These are phyloP conservation scores for Margarornis squamiger DNA, from an alignment of 2,797 vertebrate species.

Conservation along the genomic window DNA sequence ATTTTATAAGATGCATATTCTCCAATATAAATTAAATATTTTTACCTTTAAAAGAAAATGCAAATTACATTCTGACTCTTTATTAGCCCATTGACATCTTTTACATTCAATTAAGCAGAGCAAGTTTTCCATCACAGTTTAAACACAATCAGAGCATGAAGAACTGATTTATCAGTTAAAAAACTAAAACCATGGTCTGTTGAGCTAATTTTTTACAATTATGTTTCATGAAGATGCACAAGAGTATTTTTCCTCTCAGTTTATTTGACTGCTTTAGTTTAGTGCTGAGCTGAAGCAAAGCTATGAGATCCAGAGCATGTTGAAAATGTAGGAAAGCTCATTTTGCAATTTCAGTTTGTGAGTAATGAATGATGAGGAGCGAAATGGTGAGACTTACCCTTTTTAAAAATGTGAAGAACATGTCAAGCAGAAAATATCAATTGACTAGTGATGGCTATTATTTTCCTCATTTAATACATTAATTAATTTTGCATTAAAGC, in stretches of 20 bases:
- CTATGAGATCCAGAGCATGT: background rate
- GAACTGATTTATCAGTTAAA: background rate
- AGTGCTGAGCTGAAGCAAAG: background rate
- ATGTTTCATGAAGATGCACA: background rate
- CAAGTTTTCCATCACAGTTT: background rate
- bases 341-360: slow-evolving; percentile 5
- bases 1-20: background rate
- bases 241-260: background rate
- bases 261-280: background rate
- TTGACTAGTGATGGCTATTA: background rate
- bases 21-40: background rate
- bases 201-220: background rate
- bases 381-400: background rate
- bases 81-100: background rate
- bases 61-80: background rate
- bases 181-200: background rate
- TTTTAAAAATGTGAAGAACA: background rate
- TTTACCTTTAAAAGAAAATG: background rate
- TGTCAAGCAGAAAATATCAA: background rate
- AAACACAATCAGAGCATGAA: background rate
- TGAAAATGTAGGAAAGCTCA: background rate
- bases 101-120: background rate
- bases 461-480: background rate
- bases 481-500: background rate
- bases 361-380: background rate